Conservation (phyloP, 2,113 vertebrate species). For the Apteryx mantelli region DNA sequence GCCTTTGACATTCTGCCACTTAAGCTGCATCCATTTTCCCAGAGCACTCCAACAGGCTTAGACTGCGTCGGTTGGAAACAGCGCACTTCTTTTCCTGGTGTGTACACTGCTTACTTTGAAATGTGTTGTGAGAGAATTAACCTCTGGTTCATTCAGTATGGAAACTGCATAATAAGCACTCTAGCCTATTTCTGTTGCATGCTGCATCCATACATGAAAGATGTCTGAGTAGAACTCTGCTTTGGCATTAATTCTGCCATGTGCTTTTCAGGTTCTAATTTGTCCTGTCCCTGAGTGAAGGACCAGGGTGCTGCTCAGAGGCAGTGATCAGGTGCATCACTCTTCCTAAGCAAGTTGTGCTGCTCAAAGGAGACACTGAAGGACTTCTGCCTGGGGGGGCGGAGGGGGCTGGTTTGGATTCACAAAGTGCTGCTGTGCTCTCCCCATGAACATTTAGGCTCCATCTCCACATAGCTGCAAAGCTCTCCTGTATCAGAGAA, state of each 20-base stretch:
- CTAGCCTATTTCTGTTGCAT: neutral
- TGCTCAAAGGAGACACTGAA: no score
- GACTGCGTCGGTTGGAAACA: constrained; percentile 80
- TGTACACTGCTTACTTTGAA: neutral
- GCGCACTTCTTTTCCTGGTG: constrained; percentile 71
- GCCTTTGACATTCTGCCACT: constrained; percentile 69
- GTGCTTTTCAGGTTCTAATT: neutral
- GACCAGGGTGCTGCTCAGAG: neutral
- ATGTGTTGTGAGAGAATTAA: neutral
- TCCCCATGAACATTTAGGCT: neutral
- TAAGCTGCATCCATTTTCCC: constrained; percentile 81
- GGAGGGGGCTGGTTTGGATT: neutral
- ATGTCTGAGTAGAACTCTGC: neutral
- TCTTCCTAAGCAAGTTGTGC: neutral
- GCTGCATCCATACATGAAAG: neutral
- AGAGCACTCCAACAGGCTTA: constrained; percentile 85
- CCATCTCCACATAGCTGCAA: neutral
- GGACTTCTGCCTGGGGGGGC: neutral
- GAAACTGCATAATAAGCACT: neutral
- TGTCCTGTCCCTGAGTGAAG: neutral
- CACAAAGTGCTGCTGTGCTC: neutral
- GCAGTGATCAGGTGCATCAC: neutral
- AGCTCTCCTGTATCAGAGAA: neutral
- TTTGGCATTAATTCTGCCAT: neutral
- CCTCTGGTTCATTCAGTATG: neutral